Evolutionary conservation across 2,888 invertebrate species (phyloP).

Genomic region (Acrocyrtus sp.): DNA sequence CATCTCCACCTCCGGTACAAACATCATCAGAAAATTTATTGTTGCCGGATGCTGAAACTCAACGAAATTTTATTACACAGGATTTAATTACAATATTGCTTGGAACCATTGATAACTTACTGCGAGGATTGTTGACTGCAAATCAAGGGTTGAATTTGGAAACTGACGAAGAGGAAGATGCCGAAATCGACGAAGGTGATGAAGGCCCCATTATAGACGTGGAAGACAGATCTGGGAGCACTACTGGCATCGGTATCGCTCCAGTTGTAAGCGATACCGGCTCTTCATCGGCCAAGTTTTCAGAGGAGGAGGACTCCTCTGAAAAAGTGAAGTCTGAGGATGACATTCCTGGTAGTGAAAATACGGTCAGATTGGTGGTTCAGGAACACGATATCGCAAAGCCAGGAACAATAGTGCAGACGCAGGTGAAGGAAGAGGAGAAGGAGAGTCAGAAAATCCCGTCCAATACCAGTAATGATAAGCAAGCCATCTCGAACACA

Average conservation of each 20-base stretch:
- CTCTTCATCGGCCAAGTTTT: not conserved
- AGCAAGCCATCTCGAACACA: not conserved
- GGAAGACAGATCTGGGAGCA: too few relatives aligned
- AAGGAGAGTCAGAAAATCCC: not conserved
- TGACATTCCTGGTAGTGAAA: too few relatives aligned
- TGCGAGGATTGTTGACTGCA: constrained; percentile 36
- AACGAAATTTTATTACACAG: constrained; percentile 55
- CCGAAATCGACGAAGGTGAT: constrained; percentile 8
- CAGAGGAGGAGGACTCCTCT: not conserved
- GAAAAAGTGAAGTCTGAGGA: not conserved
- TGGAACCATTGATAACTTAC: constrained; percentile 54
- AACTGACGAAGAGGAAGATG: constrained; percentile 27
- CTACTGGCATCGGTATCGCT: not conserved
- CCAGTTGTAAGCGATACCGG: not conserved
- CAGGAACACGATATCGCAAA: too few relatives aligned
- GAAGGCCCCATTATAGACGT: constrained; percentile 33
- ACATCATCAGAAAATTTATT: constrained; percentile 2
- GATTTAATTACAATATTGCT: constrained; percentile 57
- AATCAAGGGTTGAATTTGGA: constrained; percentile 31
- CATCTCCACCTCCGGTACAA: constrained; percentile 19
- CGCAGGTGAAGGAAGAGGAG: not conserved
- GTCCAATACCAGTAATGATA: not conserved
- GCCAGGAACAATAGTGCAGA: too few relatives aligned
- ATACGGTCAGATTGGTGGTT: too few relatives aligned
- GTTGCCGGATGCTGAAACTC: constrained; percentile 44